A percentile compares a stretch with the other conserved stretches of the same genome.
These are phyloP conservation scores for Papilio glaucus DNA, from an alignment of 1,140 invertebrate genomes.

Conservation along the genomic window DNA sequence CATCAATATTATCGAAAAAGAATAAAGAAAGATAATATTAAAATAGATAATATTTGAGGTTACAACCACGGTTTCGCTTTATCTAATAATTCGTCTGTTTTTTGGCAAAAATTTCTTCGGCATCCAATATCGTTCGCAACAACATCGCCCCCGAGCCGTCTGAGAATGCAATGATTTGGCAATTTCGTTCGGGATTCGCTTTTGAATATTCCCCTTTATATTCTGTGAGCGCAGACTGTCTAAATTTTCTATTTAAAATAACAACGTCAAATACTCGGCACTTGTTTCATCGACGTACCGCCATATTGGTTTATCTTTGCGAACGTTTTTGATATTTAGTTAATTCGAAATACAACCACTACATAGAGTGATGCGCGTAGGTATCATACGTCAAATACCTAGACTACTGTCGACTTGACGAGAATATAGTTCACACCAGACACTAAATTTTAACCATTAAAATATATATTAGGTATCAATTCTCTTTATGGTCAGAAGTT, in stretches of 20 bases:
- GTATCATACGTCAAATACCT: too few species aligned
- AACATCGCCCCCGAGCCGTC: constrained; percentile 42
- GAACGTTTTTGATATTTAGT: background rate
- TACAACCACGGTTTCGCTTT: constrained; percentile 3
- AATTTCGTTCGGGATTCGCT: constrained; percentile 47
- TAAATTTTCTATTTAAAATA: constrained; percentile 45
- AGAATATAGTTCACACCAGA: too few species aligned
- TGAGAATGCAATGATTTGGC: constrained; percentile 55
- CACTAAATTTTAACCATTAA: too few species aligned
- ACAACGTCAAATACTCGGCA: constrained; percentile 33
- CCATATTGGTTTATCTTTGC: constrained; percentile 6
- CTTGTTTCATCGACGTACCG: background rate
- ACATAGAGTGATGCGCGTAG: background rate
- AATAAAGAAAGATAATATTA: background rate
- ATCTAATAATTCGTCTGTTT: constrained; percentile 34
- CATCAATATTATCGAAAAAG: background rate
- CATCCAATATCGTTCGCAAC: constrained; percentile 49
- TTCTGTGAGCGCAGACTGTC: constrained; percentile 43
- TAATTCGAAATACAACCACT: background rate
- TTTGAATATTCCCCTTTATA: constrained; percentile 52
- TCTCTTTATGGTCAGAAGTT: too few species aligned
- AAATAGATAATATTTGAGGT: constrained; percentile 7
- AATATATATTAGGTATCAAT: too few species aligned
- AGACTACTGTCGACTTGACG: too few species aligned
- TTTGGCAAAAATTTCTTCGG: constrained; percentile 38